Evolutionary conservation across 2,113 vertebrate genomes (phyloP).

Genomic region (Pseudonaja textilis): DNA sequence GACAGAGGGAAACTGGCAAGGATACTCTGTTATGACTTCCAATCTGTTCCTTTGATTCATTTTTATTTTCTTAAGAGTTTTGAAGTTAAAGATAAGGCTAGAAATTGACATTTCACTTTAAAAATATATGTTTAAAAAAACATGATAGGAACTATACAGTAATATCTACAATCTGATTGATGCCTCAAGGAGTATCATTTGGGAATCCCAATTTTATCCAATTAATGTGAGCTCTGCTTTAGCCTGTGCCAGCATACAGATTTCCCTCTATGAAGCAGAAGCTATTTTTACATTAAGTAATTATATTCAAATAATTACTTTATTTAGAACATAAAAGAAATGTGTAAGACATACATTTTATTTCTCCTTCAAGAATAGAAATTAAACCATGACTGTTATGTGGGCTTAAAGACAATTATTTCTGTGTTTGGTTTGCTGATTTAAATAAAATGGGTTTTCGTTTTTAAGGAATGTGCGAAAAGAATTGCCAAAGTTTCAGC

Average conservation of each 20-base stretch:
- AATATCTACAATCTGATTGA: background rate
- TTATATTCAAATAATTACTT: background rate
- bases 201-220: background rate
- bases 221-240: background rate
- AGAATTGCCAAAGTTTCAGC: conserved; percentile 96
- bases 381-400: background rate
- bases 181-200: background rate
- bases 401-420: background rate
- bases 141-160: background rate
- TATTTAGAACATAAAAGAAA: background rate
- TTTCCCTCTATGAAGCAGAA: background rate
- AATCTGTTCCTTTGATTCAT: background rate
- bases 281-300: background rate
- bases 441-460: conserved; percentile 29
- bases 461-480: conserved; percentile 91
- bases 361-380: background rate
- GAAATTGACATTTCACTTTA: background rate
- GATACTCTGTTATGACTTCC: background rate
- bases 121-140: background rate
- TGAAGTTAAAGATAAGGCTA: background rate
- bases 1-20: background rate
- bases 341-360: background rate
- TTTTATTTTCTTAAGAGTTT: background rate
- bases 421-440: background rate
- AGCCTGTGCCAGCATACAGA: background rate